These are phyloP conservation scores for Porites divaricata DNA, from an alignment of 92 coral and sea anemone genomes.

Conservation along the genomic window DNA sequence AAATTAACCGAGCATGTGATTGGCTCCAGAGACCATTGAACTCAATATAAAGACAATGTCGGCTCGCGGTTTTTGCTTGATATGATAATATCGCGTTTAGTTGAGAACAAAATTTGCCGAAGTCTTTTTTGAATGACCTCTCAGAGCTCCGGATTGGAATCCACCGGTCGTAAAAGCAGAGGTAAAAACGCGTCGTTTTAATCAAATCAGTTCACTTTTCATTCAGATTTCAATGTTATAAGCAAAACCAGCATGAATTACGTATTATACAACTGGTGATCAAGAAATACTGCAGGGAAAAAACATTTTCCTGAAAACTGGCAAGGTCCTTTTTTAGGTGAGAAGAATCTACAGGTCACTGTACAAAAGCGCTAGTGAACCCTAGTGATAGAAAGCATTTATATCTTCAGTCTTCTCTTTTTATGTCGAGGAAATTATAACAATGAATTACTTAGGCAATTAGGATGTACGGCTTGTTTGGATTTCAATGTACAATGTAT, in stretches of 20 bases:
- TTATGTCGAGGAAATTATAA: not conserved
- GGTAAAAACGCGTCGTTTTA: not conserved
- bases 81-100: not conserved
- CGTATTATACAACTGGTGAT: not conserved
- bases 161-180: not conserved
- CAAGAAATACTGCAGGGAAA: too few species aligned
- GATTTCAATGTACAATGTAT: not conserved
- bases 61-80: not conserved
- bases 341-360: too few species aligned
- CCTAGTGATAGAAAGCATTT: too few species aligned
- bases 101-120: not conserved
- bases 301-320: not conserved
- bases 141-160: not conserved
- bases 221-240: not conserved
- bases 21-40: slow-evolving; percentile 12
- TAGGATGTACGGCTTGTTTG: not conserved
- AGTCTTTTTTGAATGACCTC: not conserved
- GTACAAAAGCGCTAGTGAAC: too few species aligned
- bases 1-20: slow-evolving; percentile 7
- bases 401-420: not conserved
- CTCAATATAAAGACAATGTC: not conserved
- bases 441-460: not conserved
- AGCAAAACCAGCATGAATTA: not conserved
- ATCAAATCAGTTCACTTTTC: not conserved
- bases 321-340: too few species aligned